Percentiles rank a stretch among this genome's conserved stretches.
Conservation (phyloP, 53 echinoderm and acorn worm genomes). For the Mesocentrotus franciscanus region DNA sequence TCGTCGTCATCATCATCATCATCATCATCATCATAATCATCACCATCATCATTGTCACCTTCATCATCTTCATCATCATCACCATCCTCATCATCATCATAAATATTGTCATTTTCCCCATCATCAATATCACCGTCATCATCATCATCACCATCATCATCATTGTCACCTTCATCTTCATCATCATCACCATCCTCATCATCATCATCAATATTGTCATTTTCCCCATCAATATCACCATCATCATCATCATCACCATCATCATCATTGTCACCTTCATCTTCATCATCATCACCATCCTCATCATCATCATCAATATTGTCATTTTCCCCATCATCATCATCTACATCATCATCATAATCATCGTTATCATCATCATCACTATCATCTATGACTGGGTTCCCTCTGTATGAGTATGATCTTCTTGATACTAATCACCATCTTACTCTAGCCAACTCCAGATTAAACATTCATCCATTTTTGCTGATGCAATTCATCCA, state of each 20-base stretch:
- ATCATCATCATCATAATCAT: neutral
- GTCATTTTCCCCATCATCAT: neutral
- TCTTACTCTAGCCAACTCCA: no score
- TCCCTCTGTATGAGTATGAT: no score
- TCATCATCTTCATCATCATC: neutral
- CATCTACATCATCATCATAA: neutral
- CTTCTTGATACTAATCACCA: no score
- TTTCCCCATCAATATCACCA: neutral
- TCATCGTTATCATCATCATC: neutral
- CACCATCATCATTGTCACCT: neutral
- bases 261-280: neutral
- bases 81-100: neutral
- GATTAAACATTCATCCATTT: no score
- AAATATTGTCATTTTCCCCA: no score
- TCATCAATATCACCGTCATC: no score
- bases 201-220: neutral
- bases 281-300: neutral
- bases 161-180: neutral
- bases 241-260: neutral
- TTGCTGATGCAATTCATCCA: neutral
- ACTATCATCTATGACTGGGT: neutral
- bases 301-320: constrained; percentile 11
- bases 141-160: neutral
- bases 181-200: neutral
- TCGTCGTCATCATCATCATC: no score